Evolutionary conservation across 2,888 invertebrate species (phyloP).

Genomic region (Sarcophaga subvicina): DNA sequence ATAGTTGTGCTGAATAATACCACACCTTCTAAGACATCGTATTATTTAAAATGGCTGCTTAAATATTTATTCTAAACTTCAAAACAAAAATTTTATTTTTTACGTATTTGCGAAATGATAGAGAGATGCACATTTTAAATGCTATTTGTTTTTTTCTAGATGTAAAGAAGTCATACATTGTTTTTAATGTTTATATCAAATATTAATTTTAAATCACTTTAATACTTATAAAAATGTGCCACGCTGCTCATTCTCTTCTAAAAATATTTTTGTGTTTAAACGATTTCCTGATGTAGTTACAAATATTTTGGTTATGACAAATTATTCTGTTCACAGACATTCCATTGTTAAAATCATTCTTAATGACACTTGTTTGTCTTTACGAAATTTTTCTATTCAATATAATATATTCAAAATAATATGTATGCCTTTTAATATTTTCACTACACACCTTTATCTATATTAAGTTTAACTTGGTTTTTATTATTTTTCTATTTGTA

Average conservation of each 20-base stretch:
- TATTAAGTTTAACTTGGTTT: slow-evolving; percentile 48
- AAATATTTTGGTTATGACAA: slow-evolving; percentile 45
- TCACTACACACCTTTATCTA: slow-evolving; percentile 65
- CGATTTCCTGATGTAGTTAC: slow-evolving; percentile 3
- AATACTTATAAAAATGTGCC: slow-evolving; percentile 33
- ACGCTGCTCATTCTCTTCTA: slow-evolving; percentile 50
- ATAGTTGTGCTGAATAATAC: slow-evolving; percentile 41
- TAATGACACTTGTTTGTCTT: slow-evolving; percentile 61
- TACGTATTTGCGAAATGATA: background rate
- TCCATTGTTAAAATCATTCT: slow-evolving; percentile 48
- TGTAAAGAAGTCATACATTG: too few relatives aligned
- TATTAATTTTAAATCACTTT: background rate
- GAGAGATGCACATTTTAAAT: background rate
- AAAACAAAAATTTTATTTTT: slow-evolving; percentile 41
- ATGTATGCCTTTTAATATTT: slow-evolving; percentile 32
- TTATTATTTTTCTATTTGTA: slow-evolving; percentile 39
- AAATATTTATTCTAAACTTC: slow-evolving; percentile 35
- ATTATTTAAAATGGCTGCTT: slow-evolving; percentile 66
- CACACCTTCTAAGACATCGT: slow-evolving; percentile 65
- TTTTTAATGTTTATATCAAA: too few relatives aligned
- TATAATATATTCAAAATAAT: background rate
- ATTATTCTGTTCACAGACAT: slow-evolving; percentile 56
- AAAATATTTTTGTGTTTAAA: background rate
- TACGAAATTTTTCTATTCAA: slow-evolving; percentile 23
- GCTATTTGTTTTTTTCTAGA: too few relatives aligned